A percentile compares a stretch with the other conserved stretches of the same genome.
These are phyloP conservation scores for Lagorchestes hirsutus DNA, from an alignment of 2,797 vertebrate species.

Conservation along the genomic window DNA sequence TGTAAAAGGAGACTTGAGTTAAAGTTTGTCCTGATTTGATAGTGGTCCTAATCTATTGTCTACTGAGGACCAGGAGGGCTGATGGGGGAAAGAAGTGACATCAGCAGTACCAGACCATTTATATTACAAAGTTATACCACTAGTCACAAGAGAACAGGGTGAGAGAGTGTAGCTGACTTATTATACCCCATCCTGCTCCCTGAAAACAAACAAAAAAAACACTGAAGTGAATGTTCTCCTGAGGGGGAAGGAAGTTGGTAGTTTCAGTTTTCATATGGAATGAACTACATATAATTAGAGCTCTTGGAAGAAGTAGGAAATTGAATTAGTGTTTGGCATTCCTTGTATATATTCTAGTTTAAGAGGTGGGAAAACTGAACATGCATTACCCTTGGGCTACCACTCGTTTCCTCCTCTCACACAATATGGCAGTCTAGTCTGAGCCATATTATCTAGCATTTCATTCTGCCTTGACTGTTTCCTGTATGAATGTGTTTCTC, in stretches of 20 bases:
- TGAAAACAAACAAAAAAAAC: neutral
- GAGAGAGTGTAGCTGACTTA: neutral
- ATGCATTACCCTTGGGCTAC: neutral
- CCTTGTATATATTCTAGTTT: neutral
- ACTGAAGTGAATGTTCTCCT: neutral
- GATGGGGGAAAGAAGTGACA: fast-evolving
- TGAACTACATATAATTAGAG: neutral
- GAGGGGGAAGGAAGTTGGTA: neutral
- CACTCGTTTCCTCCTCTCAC: neutral
- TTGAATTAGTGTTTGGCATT: neutral
- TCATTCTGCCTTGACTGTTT: neutral
- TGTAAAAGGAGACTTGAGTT: neutral
- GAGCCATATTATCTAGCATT: neutral
- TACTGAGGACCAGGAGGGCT: fast-evolving
- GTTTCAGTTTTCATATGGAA: neutral
- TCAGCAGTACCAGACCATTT: neutral
- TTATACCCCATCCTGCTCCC: neutral
- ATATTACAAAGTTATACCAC: neutral
- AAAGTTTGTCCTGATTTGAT: neutral
- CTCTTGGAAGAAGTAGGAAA: neutral
- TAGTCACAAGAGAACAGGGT: neutral
- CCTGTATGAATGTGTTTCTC: neutral
- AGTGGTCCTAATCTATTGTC: fast-evolving
- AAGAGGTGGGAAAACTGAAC: neutral
- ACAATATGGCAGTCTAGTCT: neutral